These are phyloP conservation scores for Leuciscus waleckii DNA, from an alignment of 2,797 vertebrate genomes.

Conservation along the genomic window DNA sequence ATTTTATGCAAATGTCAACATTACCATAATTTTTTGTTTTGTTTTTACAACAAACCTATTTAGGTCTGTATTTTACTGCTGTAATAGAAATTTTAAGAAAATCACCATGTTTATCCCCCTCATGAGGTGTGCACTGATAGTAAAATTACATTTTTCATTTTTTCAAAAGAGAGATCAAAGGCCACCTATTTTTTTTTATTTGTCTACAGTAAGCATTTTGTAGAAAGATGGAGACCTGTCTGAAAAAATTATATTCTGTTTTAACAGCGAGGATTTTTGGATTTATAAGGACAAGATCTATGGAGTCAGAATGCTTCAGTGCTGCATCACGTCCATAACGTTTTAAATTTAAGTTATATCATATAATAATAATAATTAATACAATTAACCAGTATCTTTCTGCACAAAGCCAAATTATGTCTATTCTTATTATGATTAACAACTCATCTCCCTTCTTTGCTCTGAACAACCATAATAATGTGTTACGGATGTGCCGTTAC, in stretches of 20 bases:
- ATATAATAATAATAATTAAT: too few relatives aligned
- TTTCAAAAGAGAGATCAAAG: neutral
- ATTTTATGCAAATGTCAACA: too few relatives aligned
- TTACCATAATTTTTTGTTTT: too few relatives aligned
- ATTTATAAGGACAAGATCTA: neutral
- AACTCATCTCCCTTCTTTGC: too few relatives aligned
- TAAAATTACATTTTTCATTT: neutral
- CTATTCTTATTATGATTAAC: too few relatives aligned
- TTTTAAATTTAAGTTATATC: neutral
- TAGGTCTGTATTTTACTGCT: neutral
- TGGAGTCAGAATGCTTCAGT: neutral
- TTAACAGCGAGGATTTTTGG: too few relatives aligned
- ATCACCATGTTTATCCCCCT: neutral
- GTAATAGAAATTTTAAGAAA: neutral
- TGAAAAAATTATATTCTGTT: neutral
- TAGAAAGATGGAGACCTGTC: neutral
- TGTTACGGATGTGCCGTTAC: too few relatives aligned
- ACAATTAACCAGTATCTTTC: too few relatives aligned
- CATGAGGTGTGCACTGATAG: too few relatives aligned
- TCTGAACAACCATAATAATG: too few relatives aligned
- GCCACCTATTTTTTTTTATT: neutral
- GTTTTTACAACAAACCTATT: neutral
- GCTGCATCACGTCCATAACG: neutral
- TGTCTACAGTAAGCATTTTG: neutral
- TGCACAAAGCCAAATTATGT: too few relatives aligned